phyloP scores from a whole-genome alignment of 92 coral and sea anemone species.

The Umimayanthus kanabou region DNA sequence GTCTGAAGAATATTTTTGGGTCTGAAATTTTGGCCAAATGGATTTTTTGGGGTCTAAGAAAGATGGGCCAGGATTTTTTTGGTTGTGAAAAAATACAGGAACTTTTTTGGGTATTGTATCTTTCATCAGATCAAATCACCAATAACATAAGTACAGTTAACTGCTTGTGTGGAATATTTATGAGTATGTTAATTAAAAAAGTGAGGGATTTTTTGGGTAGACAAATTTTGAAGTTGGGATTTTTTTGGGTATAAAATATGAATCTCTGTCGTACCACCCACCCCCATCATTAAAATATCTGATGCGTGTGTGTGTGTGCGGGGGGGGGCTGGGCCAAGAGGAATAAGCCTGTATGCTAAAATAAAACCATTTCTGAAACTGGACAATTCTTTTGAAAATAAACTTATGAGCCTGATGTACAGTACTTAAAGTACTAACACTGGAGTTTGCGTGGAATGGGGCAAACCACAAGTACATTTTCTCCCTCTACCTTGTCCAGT shows the following conservation, averaged over 20 bases:
- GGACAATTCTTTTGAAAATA: constrained; percentile 10
- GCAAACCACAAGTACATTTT: constrained; percentile 26
- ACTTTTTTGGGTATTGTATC: too few relatives aligned
- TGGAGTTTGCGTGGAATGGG: constrained; percentile 36
- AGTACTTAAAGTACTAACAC: constrained; percentile 18
- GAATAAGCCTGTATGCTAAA: constrained; percentile 4
- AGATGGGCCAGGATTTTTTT: neutral
- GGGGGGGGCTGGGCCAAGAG: neutral
- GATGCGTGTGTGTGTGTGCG: neutral
- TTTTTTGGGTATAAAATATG: too few relatives aligned
- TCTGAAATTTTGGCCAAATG: too few relatives aligned
- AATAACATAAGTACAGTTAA: neutral
- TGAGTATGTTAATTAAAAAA: neutral
- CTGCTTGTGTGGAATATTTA: constrained; percentile 14
- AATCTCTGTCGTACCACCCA: constrained; percentile 1
- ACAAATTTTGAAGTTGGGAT: too few relatives aligned
- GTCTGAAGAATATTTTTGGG: too few relatives aligned
- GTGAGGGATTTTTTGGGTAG: neutral
- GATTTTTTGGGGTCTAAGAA: neutral
- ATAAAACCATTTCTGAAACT: constrained; percentile 13
- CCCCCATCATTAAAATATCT: constrained; percentile 6
- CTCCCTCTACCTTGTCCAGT: constrained; percentile 12
- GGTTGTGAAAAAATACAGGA: constrained; percentile 7
- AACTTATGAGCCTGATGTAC: neutral
- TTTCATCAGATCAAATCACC: too few relatives aligned